Conservation (phyloP, 2,888 invertebrate genomes). For the Trichogramma dendrolimi region DNA sequence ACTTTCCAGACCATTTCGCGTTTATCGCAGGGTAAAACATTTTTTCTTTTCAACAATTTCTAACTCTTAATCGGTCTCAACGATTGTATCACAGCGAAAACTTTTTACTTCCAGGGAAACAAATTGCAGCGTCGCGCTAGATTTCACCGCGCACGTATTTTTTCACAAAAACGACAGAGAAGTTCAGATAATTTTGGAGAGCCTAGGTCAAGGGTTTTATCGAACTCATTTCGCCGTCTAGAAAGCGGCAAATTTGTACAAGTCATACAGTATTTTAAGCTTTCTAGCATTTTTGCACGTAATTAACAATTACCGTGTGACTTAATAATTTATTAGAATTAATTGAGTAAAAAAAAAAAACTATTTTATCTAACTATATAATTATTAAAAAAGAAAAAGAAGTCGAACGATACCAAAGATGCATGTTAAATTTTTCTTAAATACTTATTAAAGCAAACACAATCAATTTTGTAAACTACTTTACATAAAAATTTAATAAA, state of each 20-base stretch:
- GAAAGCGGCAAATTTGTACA: slow-evolving; percentile 16
- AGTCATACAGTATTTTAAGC: neutral
- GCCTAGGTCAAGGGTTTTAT: slow-evolving; percentile 57
- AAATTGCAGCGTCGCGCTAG: slow-evolving; percentile 52
- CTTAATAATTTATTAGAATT: no score
- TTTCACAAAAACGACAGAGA: slow-evolving; percentile 49
- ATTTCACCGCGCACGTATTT: slow-evolving; percentile 55
- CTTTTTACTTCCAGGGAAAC: slow-evolving; percentile 49
- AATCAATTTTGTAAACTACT: no score
- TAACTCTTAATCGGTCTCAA: neutral
- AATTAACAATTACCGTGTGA: no score
- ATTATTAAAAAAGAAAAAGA: no score
- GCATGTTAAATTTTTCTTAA: no score
- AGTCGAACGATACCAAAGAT: no score
- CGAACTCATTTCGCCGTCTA: slow-evolving; percentile 56
- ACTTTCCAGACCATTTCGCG: slow-evolving; percentile 58
- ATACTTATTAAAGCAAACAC: no score
- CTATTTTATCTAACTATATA: no score
- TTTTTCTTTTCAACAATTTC: neutral
- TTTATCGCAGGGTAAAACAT: slow-evolving; percentile 60
- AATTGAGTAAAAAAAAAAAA: no score
- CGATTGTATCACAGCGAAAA: neutral
- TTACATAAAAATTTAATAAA: no score
- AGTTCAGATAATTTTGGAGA: slow-evolving; percentile 53
- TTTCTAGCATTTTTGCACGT: no score